phyloP scores from a whole-genome alignment of 2,113 vertebrate species.

The Paramisgurnus dabryanus region DNA sequence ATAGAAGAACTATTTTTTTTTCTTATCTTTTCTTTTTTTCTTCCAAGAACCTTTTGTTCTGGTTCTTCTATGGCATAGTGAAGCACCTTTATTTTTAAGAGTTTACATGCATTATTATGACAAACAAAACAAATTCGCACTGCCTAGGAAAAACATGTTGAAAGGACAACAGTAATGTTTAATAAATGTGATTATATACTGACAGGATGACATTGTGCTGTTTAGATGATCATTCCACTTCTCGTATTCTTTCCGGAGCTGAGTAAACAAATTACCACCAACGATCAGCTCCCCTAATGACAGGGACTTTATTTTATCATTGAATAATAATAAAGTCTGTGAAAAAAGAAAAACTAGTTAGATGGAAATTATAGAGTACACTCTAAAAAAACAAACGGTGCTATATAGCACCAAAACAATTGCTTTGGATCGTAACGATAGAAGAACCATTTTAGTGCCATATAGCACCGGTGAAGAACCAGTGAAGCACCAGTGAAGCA shows the following conservation, averaged over 20 bases:
- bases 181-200: neutral
- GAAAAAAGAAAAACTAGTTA: neutral
- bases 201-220: neutral
- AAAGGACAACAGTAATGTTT: neutral
- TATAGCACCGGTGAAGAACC: too few species aligned
- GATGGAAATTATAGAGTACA: neutral
- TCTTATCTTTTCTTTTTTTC: too few species aligned
- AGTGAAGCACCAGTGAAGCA: too few species aligned
- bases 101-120: too few species aligned
- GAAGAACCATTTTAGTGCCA: too few species aligned
- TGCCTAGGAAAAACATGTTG: neutral
- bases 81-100: too few species aligned
- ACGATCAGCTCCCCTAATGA: slow-evolving; percentile 20
- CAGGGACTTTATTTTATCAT: slow-evolving; percentile 43
- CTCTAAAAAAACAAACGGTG: too few species aligned
- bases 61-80: too few species aligned
- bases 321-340: slow-evolving; percentile 48
- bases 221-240: slow-evolving; percentile 38
- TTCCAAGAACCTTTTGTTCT: too few species aligned
- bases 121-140: neutral
- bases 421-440: too few species aligned
- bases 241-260: slow-evolving; percentile 34
- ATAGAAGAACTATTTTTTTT: too few species aligned
- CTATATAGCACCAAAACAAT: too few species aligned
- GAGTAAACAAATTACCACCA: slow-evolving; percentile 46